phyloP scores from a whole-genome alignment of 2,888 invertebrate species.

The Clanis bilineata region DNA sequence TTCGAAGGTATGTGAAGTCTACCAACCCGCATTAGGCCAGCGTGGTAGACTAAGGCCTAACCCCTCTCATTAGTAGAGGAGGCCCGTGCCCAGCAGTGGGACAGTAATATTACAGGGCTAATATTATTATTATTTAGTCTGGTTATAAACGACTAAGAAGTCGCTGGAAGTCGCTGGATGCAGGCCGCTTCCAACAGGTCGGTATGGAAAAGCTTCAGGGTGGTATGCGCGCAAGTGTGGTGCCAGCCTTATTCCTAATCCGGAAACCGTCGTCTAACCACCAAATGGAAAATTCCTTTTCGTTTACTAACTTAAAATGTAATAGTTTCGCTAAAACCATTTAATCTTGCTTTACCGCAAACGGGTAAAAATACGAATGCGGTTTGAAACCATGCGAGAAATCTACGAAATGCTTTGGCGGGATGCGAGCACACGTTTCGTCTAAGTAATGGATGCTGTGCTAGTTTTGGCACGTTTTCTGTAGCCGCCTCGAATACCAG shows the following conservation, averaged over 20 bases:
- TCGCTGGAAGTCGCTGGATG: no score
- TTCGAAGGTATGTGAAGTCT: no score
- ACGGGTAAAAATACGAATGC: constrained; percentile 9
- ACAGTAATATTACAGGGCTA: no score
- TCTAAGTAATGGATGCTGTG: constrained; percentile 13
- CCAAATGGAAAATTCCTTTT: neutral
- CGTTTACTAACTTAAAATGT: neutral
- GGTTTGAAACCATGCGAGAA: constrained; percentile 7
- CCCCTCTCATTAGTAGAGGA: no score
- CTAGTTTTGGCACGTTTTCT: constrained; percentile 14
- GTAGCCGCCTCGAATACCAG: constrained; percentile 7
- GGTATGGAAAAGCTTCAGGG: no score
- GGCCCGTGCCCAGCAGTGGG: no score
- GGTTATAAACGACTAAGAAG: no score
- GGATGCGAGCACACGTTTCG: constrained; percentile 12
- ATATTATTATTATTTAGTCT: no score
- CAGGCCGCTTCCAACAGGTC: no score
- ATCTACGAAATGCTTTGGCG: constrained; percentile 12
- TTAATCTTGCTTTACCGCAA: constrained; percentile 3
- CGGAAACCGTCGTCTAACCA: neutral
- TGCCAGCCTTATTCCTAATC: neutral
- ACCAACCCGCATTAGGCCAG: no score
- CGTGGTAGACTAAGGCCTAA: no score
- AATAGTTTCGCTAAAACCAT: constrained; percentile 7
- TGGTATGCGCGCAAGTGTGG: no score